Base-by-base conservation (phyloP, 2,888 invertebrate genomes). In the Drosophila demipolita region DNA sequence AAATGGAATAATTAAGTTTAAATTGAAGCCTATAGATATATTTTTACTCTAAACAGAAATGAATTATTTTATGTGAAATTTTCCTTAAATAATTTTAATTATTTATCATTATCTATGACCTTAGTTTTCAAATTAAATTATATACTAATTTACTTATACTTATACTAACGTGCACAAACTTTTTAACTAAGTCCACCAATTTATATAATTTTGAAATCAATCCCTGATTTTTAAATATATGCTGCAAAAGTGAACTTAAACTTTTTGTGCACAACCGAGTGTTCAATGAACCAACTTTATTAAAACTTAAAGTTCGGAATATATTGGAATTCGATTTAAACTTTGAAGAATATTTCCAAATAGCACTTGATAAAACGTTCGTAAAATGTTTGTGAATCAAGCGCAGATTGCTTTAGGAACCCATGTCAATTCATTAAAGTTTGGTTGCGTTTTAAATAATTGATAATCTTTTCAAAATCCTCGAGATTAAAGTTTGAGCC, bases 351-450 rank as follows among this genome's bases (percentile, higher is more conserved):
- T 23, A 20, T 36, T 45, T 45, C 12, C 35, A 52, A 72, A 62
- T 77, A 59, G 53, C 60, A 50, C 62, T 75, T 66, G 52, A 15
- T 38, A 45, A 78, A 78, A 20, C 65, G 49, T 48, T 26, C 40
- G 32, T 50, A 36, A 52, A 29, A 42, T 67, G 49, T 61, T 73
- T 75, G 36, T 42, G 55, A 73, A 50, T 65, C 58, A 59, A 58
- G 54, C 53, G 49, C 29, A 36, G 35, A 17, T 50, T 69, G 29
- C 36, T 49, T 42, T 38, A 36, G 12, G 11, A 17, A 15, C 33
- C 23, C 5, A 7, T 20, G 36, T 15, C 7, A 26, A 17, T 38
- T 57, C 8, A 12, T 33, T 4, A 15, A 45, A 17, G 50, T 29
- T 57, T 35, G 15, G 32, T 15, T 57, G 26, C 38, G 12, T 53